Conservation (phyloP, 2,113 vertebrate genomes). For the Pseudorectes ferrugineus region DNA sequence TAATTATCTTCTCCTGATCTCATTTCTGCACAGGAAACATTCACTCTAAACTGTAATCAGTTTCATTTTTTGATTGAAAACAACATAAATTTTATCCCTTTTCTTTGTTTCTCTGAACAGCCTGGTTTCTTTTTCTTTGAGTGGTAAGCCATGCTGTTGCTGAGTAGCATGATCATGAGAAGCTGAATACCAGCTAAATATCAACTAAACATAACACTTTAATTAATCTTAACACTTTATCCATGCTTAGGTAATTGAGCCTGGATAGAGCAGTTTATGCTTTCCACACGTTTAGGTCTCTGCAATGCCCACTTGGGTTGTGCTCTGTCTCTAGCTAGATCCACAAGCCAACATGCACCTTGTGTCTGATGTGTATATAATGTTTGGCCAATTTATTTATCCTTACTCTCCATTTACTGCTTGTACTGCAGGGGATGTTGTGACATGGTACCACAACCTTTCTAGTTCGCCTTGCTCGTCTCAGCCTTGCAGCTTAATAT, state of each 20-base stretch:
- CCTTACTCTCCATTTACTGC: not conserved
- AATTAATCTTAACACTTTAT: not conserved
- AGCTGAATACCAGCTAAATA: not conserved
- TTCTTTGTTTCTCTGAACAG: not conserved
- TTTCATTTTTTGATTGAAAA: not conserved
- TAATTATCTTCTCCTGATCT: not conserved
- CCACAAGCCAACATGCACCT: accelerated
- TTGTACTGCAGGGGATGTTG: not conserved
- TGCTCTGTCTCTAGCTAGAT: not conserved
- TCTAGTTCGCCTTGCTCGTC: not conserved
- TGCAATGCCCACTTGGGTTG: accelerated
- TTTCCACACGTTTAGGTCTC: not conserved
- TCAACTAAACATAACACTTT: not conserved
- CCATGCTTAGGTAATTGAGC: not conserved
- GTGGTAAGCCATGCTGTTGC: not conserved
- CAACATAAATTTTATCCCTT: not conserved
- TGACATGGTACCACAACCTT: not conserved
- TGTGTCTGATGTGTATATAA: not conserved
- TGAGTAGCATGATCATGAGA: not conserved
- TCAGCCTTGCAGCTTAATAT: not conserved
- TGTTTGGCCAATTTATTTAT: not conserved
- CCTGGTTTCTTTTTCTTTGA: not conserved
- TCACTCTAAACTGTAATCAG: not conserved
- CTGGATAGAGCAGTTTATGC: not conserved
- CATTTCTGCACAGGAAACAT: not conserved